Evolutionary conservation across 2,888 invertebrate species (phyloP), one percentile per base, ranked within the genome.

Genomic region (Pseudanteris insignis): DNA sequence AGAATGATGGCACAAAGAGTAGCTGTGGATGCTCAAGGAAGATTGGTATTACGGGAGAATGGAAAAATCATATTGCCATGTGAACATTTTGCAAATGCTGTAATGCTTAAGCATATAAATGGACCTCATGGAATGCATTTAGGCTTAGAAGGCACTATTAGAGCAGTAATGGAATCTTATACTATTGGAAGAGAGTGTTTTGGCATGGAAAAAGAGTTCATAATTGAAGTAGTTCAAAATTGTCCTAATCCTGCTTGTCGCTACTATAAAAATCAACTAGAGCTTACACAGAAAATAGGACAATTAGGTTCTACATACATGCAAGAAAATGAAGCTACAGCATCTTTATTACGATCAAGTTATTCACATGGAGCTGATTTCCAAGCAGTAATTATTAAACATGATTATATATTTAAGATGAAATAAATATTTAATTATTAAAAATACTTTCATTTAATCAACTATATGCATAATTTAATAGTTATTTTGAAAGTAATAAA

Each of bases 201-300:
- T 81, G 91, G 91, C 38, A 92, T 93, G 92, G 92, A 93, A 76
- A 92, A 92, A 71, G 92, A 92, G 73, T 92, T 92, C 71, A 92
- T 93, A 38, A 85, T 92, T 46, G 92, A 93, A 81, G 92, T 93
- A 14, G 91, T 92, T 9, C 92, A 92, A 75, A 92, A 92, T 68
- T 93, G 92, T 70, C 92, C 92, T 0, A 92, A 92, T 79, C 91
- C 91, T 6, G 91, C 91, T 8, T 93, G 92, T 75, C 87, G 92
- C 14, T 92, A 91, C 75, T 92, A 92, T 75, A 93, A 93, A 77
- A 91, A 88, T 74, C 92, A 92, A 75, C 82, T 92, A 79, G 90
- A 84, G 60, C 77, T 84, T 48, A 81, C 83, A 7, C 80, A 80
- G 48, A 81, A 81, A 54, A 75, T 79, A 67, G 73, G 76, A 9